A percentile compares a stretch with the other conserved stretches of the same genome.
These are phyloP conservation scores for Coendou prehensilis DNA, from an alignment of 2,797 vertebrate species.

Conservation along the genomic window DNA sequence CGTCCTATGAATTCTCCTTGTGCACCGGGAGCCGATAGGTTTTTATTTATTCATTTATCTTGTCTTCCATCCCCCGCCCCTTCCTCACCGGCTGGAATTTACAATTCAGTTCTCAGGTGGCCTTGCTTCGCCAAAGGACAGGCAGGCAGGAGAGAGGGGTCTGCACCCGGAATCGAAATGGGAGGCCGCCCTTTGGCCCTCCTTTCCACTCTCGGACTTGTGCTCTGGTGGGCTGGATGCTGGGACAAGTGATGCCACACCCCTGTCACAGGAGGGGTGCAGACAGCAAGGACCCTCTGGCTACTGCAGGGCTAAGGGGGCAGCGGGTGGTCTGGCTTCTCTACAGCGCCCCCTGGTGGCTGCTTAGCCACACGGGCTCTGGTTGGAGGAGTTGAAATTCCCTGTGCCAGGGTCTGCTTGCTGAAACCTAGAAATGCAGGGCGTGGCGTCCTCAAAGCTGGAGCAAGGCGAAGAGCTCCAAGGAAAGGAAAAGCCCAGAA, in stretches of 20 bases:
- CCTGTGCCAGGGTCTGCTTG: background rate
- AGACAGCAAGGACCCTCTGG: background rate
- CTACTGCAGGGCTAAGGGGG: background rate
- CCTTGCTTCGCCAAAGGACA: conserved; percentile 82
- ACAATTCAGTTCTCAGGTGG: conserved; percentile 86
- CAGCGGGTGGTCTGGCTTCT: background rate
- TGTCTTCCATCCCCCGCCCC: conserved; percentile 72
- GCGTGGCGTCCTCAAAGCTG: background rate
- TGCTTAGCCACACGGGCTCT: background rate
- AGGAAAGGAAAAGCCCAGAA: background rate
- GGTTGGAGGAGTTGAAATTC: background rate
- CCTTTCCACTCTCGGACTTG: background rate
- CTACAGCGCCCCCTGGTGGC: conserved; percentile 71
- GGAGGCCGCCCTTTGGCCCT: accelerated
- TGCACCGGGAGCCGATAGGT: conserved; percentile 73
- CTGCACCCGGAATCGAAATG: background rate
- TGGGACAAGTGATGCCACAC: background rate
- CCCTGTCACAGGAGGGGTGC: background rate
- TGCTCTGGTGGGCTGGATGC: accelerated
- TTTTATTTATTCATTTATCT: conserved; percentile 86
- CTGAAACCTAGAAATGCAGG: background rate
- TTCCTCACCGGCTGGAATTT: conserved; percentile 79
- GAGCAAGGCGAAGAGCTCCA: background rate
- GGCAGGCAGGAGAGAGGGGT: background rate
- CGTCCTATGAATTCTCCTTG: conserved; percentile 77